Evolutionary conservation across 2,888 invertebrate species (phyloP), one percentile per base, ranked within the genome.

Genomic region (Lepidocyrtinus sp.): DNA sequence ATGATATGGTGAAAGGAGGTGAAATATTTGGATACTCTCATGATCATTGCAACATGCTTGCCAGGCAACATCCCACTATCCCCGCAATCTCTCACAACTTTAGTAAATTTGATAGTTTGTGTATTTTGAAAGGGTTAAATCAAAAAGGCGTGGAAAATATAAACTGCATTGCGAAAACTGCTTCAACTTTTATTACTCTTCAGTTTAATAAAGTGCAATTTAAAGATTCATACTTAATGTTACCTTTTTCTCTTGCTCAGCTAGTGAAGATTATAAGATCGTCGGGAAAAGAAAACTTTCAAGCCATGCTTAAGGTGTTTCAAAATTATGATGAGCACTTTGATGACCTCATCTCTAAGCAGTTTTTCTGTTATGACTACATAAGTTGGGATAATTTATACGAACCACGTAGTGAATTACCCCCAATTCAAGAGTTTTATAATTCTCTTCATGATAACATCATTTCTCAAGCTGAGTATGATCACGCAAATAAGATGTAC

Each of bases 1-100:
- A 63, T 26, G 67, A 55, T 5, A 19, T 3, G 5, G 1, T 67
- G 9, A 15, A 36, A 25, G 19, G 19, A 45, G 61, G 24, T 15
- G 67, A 75, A 7, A n/a, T 36, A 15, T 67, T 75, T 61, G 75
- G 75, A 5, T 5, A 17, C 9, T n/a, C 67, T n/a, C 36, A 27
- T 61, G 24, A 27, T 0, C 45, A 45, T 15, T 75, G 75, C n/a
- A 75, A 75, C n/a, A 21, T n/a, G 12, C 55, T 24, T 12, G 7
- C 59, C 9, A 50, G 68, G 1, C 2, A 7, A 5, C 61, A 61
- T 22, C 27, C 21, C 1, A 26, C 65, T 59, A 17, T 74, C 15
- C 26, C 22, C 15, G 46, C 26, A 2, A 9, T 74, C 1, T 55
- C 67, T 19, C 74, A 74, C 22, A 74, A 74, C 59, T 74, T 36